Conservation (phyloP, 1,140 invertebrate species). For the Sycophila sp. region DNA sequence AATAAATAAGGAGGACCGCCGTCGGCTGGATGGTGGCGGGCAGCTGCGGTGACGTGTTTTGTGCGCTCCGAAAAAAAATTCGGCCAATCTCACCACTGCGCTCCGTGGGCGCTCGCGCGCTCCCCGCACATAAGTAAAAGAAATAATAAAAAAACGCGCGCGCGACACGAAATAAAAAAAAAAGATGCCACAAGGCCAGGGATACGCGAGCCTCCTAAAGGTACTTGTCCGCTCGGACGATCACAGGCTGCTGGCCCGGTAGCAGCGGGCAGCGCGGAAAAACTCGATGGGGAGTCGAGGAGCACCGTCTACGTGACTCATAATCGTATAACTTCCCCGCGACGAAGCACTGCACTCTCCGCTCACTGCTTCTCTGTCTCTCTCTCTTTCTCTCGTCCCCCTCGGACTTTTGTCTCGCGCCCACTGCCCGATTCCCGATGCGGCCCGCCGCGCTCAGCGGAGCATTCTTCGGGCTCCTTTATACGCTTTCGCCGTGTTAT, state of each 20-base stretch:
- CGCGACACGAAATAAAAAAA: too few relatives aligned
- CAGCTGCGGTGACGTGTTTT: not conserved
- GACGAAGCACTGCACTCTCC: too few relatives aligned
- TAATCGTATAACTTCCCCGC: too few relatives aligned
- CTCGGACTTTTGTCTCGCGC: not conserved
- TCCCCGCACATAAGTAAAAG: not conserved
- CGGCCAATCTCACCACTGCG: not conserved
- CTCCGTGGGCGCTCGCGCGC: not conserved
- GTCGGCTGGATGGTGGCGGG: not conserved
- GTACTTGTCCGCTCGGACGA: too few relatives aligned
- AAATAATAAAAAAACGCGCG: too few relatives aligned
- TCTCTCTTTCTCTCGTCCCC: not conserved
- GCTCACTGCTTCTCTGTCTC: not conserved
- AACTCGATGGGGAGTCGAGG: not conserved
- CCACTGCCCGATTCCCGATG: not conserved
- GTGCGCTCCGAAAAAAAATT: not conserved
- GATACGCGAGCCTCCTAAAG: too few relatives aligned
- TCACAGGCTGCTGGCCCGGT: not conserved
- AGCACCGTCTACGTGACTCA: not conserved
- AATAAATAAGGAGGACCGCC: not conserved
- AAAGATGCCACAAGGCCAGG: too few relatives aligned
- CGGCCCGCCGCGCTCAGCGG: not conserved
- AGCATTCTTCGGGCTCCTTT: too few relatives aligned
- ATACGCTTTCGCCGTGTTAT: too few relatives aligned
- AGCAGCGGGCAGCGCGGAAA: not conserved